phyloP scores from a whole-genome alignment of 2,113 vertebrate genomes.

The Osmerus mordax region DNA sequence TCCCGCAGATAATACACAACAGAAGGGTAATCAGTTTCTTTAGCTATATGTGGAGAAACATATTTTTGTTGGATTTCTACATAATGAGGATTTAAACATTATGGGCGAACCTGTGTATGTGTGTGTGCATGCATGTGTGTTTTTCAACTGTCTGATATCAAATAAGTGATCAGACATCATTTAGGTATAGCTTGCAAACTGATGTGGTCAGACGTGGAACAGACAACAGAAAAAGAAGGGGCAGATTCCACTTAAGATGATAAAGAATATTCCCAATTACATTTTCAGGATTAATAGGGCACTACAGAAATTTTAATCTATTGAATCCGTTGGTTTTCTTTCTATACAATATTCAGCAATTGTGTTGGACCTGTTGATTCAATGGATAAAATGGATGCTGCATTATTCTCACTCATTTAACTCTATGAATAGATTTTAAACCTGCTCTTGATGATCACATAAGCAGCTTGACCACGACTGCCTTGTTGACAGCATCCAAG shows the following conservation, averaged over 20 bases:
- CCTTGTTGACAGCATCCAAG: slow-evolving; percentile 66
- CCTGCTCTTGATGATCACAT: slow-evolving; percentile 67
- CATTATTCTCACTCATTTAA: slow-evolving; percentile 67
- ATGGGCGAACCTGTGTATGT: too few relatives aligned
- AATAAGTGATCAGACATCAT: slow-evolving; percentile 28
- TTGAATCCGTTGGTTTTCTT: slow-evolving; percentile 10
- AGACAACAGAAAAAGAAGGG: slow-evolving; percentile 44
- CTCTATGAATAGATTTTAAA: slow-evolving; percentile 72
- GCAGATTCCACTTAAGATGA: slow-evolving; percentile 51
- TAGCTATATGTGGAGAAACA: too few relatives aligned
- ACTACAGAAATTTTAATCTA: not conserved
- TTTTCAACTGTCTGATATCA: slow-evolving; percentile 4
- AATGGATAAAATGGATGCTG: slow-evolving; percentile 59
- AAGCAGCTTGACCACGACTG: slow-evolving; percentile 64
- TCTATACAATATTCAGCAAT: slow-evolving; percentile 24
- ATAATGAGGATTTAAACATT: not conserved
- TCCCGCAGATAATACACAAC: too few relatives aligned
- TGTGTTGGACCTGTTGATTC: slow-evolving; percentile 65
- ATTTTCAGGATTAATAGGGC: slow-evolving; percentile 9
- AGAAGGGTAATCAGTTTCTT: too few relatives aligned
- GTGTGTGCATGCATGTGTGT: too few relatives aligned
- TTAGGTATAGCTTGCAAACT: slow-evolving; percentile 18
- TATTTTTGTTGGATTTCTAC: not conserved
- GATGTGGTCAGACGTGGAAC: slow-evolving; percentile 45
- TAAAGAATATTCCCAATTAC: slow-evolving; percentile 55